These are phyloP conservation scores for Trematocara caparti DNA, from an alignment of 2,797 vertebrate species.

Conservation along the genomic window DNA sequence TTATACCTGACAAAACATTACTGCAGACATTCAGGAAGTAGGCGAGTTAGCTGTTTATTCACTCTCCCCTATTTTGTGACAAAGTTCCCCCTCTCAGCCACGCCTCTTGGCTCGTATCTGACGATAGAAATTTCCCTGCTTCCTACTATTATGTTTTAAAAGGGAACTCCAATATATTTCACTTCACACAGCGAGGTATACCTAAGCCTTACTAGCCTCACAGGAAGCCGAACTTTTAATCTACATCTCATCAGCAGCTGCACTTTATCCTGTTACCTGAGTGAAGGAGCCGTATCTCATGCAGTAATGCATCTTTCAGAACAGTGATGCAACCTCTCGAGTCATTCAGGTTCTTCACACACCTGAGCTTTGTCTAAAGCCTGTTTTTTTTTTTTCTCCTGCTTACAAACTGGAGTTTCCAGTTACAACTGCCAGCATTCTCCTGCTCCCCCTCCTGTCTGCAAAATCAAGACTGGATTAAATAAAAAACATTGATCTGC, in stretches of 20 bases:
- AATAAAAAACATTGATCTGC: accelerated
- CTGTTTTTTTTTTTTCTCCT: background rate
- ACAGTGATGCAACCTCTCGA: background rate
- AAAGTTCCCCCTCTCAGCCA: background rate
- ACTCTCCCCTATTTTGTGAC: background rate
- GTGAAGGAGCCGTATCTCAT: background rate
- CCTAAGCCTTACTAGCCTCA: background rate
- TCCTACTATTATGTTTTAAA: background rate
- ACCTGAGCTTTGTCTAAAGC: slow-evolving; percentile 20
- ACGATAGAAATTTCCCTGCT: background rate
- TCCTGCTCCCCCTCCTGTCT: background rate
- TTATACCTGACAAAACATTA: background rate
- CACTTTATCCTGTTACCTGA: background rate
- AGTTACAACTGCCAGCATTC: background rate
- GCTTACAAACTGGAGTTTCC: slow-evolving; percentile 46
- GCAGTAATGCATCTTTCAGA: background rate
- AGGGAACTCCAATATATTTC: background rate
- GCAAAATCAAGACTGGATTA: background rate
- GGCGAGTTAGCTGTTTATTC: background rate
- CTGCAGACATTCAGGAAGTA: background rate
- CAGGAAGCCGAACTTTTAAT: background rate
- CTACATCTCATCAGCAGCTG: background rate
- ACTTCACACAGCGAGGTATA: background rate
- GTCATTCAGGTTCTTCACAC: background rate
- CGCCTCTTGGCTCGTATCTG: slow-evolving; percentile 1